Evolutionary conservation across 1,140 invertebrate genomes (phyloP).

Genomic region (Cydia pomonella): DNA sequence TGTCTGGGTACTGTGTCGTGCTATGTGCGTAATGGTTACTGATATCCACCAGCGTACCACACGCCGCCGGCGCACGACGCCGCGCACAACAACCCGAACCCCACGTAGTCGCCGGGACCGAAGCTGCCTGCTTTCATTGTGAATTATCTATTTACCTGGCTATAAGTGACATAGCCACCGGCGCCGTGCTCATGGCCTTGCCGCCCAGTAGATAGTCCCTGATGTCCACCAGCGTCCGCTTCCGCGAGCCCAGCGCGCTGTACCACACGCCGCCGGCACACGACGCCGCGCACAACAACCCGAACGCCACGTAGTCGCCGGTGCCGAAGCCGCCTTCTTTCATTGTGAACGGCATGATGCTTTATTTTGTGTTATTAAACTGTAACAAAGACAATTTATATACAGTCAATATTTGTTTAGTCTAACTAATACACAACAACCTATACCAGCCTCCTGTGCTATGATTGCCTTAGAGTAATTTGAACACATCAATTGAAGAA

Average conservation of each 20-base stretch:
- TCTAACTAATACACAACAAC: not conserved
- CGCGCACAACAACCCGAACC: constrained; percentile 83
- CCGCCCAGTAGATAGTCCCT: constrained; percentile 89
- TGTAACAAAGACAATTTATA: constrained; percentile 34
- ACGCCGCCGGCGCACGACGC: constrained; percentile 86
- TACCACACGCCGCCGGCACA: constrained; percentile 88
- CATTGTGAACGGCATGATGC: constrained; percentile 65
- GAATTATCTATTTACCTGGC: constrained; percentile 84
- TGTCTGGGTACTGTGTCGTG: too few species aligned
- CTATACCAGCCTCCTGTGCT: not conserved
- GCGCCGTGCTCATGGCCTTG: constrained; percentile 86
- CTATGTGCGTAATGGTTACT: too few species aligned
- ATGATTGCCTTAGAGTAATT: too few species aligned
- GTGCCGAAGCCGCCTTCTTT: constrained; percentile 73
- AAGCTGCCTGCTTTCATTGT: constrained; percentile 75
- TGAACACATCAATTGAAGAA: too few species aligned
- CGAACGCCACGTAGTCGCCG: constrained; percentile 84
- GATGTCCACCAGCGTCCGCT: constrained; percentile 79
- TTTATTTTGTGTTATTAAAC: constrained; percentile 35
- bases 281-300: constrained; percentile 83
- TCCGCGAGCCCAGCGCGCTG: constrained; percentile 80
- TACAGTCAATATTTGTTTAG: too few species aligned
- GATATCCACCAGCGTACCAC: constrained; percentile 84
- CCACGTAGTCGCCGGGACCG: constrained; percentile 81
- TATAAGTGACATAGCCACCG: constrained; percentile 91